Percentiles rank a stretch among this genome's conserved stretches.
Conservation (phyloP, 2,797 vertebrate genomes). For the Anomalospiza imberbis region DNA sequence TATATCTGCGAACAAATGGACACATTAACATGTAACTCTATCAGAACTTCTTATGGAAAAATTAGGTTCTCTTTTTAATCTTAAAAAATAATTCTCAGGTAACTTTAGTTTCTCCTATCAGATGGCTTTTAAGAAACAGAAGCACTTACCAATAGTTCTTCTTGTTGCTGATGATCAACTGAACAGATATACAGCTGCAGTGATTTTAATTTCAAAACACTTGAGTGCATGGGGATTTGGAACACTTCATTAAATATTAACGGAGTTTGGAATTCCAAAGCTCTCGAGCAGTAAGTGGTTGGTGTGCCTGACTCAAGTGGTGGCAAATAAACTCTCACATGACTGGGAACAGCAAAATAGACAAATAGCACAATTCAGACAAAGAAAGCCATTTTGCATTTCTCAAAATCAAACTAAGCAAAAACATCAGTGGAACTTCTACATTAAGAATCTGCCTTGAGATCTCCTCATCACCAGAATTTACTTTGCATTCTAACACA, state of each 20-base stretch:
- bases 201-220: conserved; percentile 79
- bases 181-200: conserved; percentile 90
- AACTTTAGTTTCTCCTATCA: background rate
- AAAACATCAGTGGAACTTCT: background rate
- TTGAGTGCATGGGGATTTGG: conserved; percentile 85
- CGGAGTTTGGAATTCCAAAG: conserved; percentile 85
- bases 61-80: background rate
- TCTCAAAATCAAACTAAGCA: background rate
- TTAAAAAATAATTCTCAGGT: background rate
- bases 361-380: conserved; percentile 1
- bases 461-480: background rate
- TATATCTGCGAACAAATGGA: rapidly evolving
- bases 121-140: background rate
- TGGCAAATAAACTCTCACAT: conserved; percentile 90
- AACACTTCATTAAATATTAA: conserved; percentile 95
- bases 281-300: conserved; percentile 91
- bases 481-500: background rate
- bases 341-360: conserved; percentile 74
- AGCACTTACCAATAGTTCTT: conserved; percentile 88
- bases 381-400: background rate
- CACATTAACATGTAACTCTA: background rate
- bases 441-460: background rate
- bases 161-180: conserved; percentile 85
- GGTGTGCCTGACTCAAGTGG: conserved; percentile 85
- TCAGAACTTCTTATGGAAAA: background rate